A percentile compares a stretch with the other conserved stretches of the same genome.
Conservation (phyloP, 2,888 invertebrate species). For the Agrotis ipsilon region DNA sequence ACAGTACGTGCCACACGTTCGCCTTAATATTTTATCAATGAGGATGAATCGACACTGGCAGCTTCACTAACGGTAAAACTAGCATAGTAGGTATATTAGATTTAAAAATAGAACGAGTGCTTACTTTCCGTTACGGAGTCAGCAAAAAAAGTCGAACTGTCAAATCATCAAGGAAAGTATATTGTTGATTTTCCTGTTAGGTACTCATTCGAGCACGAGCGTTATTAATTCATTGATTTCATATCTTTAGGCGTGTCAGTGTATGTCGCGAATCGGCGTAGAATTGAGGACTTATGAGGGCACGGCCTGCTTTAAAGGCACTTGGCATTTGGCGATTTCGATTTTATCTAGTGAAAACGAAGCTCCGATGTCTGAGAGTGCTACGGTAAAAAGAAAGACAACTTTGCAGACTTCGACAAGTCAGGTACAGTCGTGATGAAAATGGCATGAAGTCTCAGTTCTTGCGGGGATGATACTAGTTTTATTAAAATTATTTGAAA, state of each 20-base stretch:
- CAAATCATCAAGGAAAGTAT: slow-evolving; percentile 62
- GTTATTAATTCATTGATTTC: slow-evolving; percentile 38
- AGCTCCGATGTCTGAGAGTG: background rate
- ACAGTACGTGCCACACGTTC: slow-evolving; percentile 35
- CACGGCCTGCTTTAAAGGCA: slow-evolving; percentile 21
- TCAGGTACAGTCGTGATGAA: background rate
- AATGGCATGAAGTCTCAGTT: too few species aligned
- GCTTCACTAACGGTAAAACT: slow-evolving; percentile 44
- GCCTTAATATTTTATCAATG: slow-evolving; percentile 45
- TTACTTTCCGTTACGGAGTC: slow-evolving; percentile 54
- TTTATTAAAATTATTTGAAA: background rate
- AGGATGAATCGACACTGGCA: slow-evolving; percentile 38
- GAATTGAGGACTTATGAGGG: slow-evolving; percentile 17
- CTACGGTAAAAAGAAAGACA: background rate
- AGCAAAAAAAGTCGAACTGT: slow-evolving; percentile 53
- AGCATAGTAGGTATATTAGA: slow-evolving; percentile 23
- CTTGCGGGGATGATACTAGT: background rate
- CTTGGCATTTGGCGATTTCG: background rate
- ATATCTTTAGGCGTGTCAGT: slow-evolving; percentile 32
- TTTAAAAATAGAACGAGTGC: slow-evolving; percentile 55
- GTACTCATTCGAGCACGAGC: slow-evolving; percentile 14
- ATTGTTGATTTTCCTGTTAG: slow-evolving; percentile 56
- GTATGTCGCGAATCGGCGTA: slow-evolving; percentile 8
- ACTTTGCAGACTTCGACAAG: background rate
- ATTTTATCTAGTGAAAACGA: slow-evolving; percentile 5